These are phyloP conservation scores for Horisme vitalbata DNA, from an alignment of 2,888 invertebrate genomes.

Conservation along the genomic window DNA sequence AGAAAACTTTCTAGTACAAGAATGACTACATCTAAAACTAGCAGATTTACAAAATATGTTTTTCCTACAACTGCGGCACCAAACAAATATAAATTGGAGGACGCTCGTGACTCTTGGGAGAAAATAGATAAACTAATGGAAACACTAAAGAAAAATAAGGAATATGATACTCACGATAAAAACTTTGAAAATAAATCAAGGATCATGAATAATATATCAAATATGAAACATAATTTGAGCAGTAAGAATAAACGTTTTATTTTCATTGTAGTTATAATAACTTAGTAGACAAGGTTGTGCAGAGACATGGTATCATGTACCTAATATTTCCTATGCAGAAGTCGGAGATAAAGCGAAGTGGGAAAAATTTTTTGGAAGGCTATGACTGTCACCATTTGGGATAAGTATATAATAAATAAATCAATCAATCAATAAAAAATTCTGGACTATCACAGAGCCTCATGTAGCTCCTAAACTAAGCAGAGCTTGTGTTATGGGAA, in stretches of 20 bases:
- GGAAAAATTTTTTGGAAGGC: too few relatives aligned
- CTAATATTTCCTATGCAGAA: too few relatives aligned
- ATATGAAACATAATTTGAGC: slow-evolving; percentile 46
- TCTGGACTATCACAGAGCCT: too few relatives aligned
- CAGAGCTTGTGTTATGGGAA: too few relatives aligned
- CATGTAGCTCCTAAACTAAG: too few relatives aligned
- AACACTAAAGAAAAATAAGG: slow-evolving; percentile 39
- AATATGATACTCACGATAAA: slow-evolving; percentile 4
- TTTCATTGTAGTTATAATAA: too few relatives aligned
- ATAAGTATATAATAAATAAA: too few relatives aligned
- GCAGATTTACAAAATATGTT: slow-evolving; percentile 18
- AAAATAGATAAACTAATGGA: slow-evolving; percentile 47
- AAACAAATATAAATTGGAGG: slow-evolving; percentile 7
- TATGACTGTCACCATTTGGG: too few relatives aligned
- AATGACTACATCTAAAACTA: slow-evolving; percentile 10
- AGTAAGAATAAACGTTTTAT: slow-evolving; percentile 46
- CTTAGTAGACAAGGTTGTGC: too few relatives aligned
- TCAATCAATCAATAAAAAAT: too few relatives aligned
- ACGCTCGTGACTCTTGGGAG: slow-evolving; percentile 37
- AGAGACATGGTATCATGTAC: too few relatives aligned
- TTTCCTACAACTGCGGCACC: slow-evolving; percentile 23
- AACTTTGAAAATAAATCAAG: slow-evolving; percentile 1
- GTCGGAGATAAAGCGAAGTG: too few relatives aligned
- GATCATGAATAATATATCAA: slow-evolving; percentile 41
- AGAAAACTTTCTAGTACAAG: not conserved